Evolutionary conservation across 2,888 invertebrate species (phyloP).

Genomic region (Zonitis immaculata): DNA sequence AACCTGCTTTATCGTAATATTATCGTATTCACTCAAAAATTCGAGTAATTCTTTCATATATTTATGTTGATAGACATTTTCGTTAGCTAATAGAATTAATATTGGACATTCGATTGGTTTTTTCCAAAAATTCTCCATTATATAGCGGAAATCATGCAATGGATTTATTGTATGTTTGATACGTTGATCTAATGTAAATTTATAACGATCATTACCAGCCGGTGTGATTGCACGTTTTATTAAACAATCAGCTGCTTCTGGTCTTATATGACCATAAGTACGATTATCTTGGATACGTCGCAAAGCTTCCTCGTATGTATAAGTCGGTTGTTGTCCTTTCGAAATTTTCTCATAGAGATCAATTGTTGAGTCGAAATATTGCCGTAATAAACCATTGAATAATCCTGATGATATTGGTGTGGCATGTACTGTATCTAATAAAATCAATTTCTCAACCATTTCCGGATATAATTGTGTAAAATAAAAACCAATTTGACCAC

Average conservation of each 20-base stretch:
- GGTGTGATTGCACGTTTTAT: constrained; percentile 50
- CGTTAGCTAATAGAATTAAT: constrained; percentile 38
- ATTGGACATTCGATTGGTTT: constrained; percentile 42
- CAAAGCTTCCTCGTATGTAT: constrained; percentile 50
- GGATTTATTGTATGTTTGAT: constrained; percentile 46
- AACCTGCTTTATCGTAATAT: constrained; percentile 41
- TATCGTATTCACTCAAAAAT: constrained; percentile 30
- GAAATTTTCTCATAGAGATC: constrained; percentile 35
- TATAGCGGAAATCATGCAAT: constrained; percentile 35
- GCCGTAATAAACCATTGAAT: constrained; percentile 36
- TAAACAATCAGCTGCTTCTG: constrained; percentile 50
- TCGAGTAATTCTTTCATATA: constrained; percentile 26
- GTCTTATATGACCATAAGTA: constrained; percentile 39
- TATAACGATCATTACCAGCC: constrained; percentile 48
- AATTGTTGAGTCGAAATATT: constrained; percentile 43
- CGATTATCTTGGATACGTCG: constrained; percentile 50
- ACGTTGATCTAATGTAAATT: constrained; percentile 56
- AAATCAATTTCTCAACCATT: constrained; percentile 46
- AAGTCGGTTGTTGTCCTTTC: constrained; percentile 34
- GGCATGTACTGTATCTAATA: constrained; percentile 46
- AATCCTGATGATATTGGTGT: constrained; percentile 27
- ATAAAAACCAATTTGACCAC: constrained; percentile 48
- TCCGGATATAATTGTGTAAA: constrained; percentile 47
- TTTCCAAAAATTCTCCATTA: constrained; percentile 39
- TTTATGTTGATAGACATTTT: constrained; percentile 21